Conservation (phyloP, 1,140 invertebrate species). For the Helicoverpa zea region DNA sequence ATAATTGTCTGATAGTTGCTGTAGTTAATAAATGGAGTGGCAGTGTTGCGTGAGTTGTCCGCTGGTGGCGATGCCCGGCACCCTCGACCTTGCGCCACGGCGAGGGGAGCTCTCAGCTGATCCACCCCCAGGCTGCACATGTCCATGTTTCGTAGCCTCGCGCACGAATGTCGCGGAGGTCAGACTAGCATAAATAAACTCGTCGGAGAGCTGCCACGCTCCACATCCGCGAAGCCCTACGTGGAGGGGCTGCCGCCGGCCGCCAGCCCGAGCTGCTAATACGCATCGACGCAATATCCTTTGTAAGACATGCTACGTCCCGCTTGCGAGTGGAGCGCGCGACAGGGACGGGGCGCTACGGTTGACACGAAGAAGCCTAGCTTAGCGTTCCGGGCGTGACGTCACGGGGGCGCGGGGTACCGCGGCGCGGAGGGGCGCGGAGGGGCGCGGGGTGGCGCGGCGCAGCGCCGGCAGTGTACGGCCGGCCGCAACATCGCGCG, state of each 20-base stretch:
- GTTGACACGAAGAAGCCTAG: constrained; percentile 51
- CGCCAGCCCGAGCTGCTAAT: constrained; percentile 37
- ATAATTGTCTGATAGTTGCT: constrained; percentile 8
- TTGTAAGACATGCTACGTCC: constrained; percentile 39
- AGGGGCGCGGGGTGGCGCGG: constrained; percentile 60
- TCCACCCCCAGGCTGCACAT: constrained; percentile 5
- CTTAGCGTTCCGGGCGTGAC: constrained; percentile 64
- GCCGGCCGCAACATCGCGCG: constrained; percentile 71
- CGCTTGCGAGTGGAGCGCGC: constrained; percentile 5
- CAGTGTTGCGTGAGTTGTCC: background rate
- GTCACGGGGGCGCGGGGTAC: constrained; percentile 57
- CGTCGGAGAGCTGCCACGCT: constrained; percentile 3
- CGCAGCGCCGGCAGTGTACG: constrained; percentile 71
- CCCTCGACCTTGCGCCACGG: constrained; percentile 17
- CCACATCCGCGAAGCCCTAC: constrained; percentile 39
- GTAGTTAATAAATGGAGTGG: background rate
- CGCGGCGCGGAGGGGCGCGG: constrained; percentile 53
- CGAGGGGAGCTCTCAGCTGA: constrained; percentile 10
- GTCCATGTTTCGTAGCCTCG: constrained; percentile 29
- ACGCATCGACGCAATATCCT: constrained; percentile 50
- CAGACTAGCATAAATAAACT: constrained; percentile 34
- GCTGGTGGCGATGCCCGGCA: background rate
- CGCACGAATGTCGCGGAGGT: constrained; percentile 15
- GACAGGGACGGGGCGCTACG: constrained; percentile 45
- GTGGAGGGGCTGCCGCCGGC: constrained; percentile 15